phyloP scores from a whole-genome alignment of 2,113 vertebrate genomes.

The Stictonetta naevosa region DNA sequence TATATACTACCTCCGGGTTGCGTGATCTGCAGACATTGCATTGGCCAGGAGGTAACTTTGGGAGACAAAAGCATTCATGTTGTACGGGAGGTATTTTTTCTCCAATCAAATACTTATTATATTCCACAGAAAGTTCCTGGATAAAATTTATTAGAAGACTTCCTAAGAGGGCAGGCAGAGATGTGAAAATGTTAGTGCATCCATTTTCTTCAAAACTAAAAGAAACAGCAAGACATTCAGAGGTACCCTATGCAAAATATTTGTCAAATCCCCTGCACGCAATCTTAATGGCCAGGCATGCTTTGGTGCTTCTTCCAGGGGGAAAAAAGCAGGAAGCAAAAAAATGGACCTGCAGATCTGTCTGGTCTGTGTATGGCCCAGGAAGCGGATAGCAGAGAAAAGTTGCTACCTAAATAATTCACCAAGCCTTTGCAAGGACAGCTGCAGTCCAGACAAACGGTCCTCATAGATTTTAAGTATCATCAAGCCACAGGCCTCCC shows the following conservation, averaged over 20 bases:
- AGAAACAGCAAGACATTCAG: background rate
- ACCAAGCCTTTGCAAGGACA: accelerated
- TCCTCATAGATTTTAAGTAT: no score
- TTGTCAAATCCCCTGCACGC: background rate
- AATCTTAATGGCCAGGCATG: background rate
- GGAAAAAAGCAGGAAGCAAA: background rate
- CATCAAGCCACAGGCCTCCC: background rate
- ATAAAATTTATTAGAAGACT: conserved; percentile 65
- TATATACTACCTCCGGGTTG: background rate
- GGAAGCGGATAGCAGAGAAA: background rate
- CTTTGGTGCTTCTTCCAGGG: background rate
- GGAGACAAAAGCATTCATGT: conserved; percentile 30
- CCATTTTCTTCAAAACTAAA: background rate
- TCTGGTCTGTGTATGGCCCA: accelerated
- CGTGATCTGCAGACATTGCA: conserved; percentile 44
- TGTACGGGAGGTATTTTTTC: background rate
- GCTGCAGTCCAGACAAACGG: background rate
- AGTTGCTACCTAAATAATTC: background rate
- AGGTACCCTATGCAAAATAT: background rate
- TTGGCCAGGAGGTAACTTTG: background rate
- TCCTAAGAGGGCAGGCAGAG: conserved; percentile 43
- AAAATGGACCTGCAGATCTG: background rate
- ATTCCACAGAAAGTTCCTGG: conserved; percentile 60
- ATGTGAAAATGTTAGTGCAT: background rate
- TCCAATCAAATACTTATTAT: conserved; percentile 62